Conservation (phyloP, 1,140 invertebrate genomes). For the Zeugodacus cucurbitae region DNA sequence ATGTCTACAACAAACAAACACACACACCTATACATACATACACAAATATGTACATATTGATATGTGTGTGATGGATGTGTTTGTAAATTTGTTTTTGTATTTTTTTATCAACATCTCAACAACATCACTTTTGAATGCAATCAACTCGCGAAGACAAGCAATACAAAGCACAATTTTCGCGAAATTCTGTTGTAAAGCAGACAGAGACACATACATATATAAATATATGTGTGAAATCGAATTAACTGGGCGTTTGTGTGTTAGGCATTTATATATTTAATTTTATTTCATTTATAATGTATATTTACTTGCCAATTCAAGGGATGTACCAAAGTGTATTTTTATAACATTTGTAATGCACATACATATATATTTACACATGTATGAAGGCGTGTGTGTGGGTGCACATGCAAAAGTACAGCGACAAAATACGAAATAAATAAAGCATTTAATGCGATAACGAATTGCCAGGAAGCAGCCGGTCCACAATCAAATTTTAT, state of each 20-base stretch:
- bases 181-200: background rate
- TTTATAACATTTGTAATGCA: background rate
- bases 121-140: background rate
- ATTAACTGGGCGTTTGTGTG: background rate
- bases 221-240: background rate
- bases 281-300: constrained; percentile 3
- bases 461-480: background rate
- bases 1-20: background rate
- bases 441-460: constrained; percentile 10
- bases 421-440: background rate
- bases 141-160: background rate
- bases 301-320: background rate
- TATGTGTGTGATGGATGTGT: background rate
- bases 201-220: background rate
- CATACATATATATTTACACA: background rate
- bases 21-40: background rate
- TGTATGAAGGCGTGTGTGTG: background rate
- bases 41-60: background rate
- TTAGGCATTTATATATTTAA: background rate
- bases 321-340: background rate
- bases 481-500: background rate
- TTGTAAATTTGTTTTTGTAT: background rate
- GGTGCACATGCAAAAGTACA: background rate
- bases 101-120: background rate
- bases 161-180: background rate